Evolutionary conservation across 2,797 vertebrate species (phyloP).

Genomic region (Neosalanx taihuensis): DNA sequence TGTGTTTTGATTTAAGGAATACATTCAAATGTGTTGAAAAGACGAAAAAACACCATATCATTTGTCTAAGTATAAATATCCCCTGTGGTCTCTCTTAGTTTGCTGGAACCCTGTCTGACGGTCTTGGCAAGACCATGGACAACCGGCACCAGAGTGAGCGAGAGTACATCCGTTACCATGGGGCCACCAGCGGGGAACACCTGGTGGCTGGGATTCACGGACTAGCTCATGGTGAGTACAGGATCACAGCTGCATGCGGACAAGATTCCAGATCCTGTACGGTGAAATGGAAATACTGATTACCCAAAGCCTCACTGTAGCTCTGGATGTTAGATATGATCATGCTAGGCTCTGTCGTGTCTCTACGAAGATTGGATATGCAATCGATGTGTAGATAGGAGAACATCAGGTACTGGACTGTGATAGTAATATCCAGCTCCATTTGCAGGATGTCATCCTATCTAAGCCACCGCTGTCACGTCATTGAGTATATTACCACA

Average conservation of each 20-base stretch:
- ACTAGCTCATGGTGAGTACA: constrained; percentile 87
- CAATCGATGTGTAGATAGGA: no score
- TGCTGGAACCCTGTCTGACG: constrained; percentile 92
- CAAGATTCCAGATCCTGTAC: neutral
- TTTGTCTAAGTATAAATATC: neutral
- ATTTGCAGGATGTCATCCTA: neutral
- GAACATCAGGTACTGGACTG: neutral
- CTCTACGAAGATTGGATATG: no score
- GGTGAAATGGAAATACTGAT: neutral
- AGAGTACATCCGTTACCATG: constrained; percentile 94
- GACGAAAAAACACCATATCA: neutral
- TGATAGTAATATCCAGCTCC: neutral
- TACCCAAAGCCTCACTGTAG: neutral
- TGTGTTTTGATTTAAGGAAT: no score
- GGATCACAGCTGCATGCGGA: neutral
- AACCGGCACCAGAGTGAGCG: constrained; percentile 92
- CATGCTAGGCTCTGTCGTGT: neutral
- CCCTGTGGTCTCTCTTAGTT: constrained; percentile 71
- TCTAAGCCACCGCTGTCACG: neutral
- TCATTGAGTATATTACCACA: constrained; percentile 1
- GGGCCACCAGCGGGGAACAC: constrained; percentile 94
- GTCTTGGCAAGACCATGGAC: constrained; percentile 97
- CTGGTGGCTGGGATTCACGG: constrained; percentile 96
- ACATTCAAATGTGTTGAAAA: neutral
- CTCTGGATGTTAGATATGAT: neutral